These are phyloP conservation scores for Drosophila orosa DNA, from an alignment of 1,140 invertebrate genomes.

Conservation along the genomic window DNA sequence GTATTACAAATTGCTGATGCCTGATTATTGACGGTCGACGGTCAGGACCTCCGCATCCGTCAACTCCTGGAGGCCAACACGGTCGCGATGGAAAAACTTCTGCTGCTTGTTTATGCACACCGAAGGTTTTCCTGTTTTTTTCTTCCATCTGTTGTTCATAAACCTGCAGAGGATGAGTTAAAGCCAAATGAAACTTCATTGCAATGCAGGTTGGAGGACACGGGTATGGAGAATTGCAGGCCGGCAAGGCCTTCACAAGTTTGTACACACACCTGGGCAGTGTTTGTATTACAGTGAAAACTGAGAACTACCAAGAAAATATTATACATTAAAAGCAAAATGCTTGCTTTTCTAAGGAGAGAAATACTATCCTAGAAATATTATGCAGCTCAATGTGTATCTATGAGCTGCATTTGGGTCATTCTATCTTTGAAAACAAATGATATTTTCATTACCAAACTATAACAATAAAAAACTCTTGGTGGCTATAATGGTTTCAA, in stretches of 20 bases:
- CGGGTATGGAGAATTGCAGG: constrained; percentile 8
- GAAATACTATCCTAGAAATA: background rate
- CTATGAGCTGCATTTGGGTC: background rate
- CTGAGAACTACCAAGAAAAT: background rate
- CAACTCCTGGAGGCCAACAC: constrained; percentile 35
- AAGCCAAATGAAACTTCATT: constrained; percentile 3
- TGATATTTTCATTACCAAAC: background rate
- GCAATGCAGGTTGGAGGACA: constrained; percentile 22
- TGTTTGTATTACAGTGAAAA: constrained; percentile 4
- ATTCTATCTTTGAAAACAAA: background rate
- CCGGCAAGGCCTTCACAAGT: constrained; percentile 20
- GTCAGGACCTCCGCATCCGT: constrained; percentile 41
- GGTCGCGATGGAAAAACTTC: constrained; percentile 11
- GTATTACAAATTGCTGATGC: constrained; percentile 66
- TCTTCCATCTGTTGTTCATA: constrained; percentile 2
- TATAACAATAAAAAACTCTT: background rate
- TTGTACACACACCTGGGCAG: constrained; percentile 4
- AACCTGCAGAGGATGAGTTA: constrained; percentile 20
- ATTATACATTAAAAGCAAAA: background rate
- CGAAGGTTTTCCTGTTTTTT: constrained; percentile 25
- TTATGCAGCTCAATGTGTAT: background rate
- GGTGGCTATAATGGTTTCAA: background rate
- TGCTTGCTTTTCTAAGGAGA: background rate
- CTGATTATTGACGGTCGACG: constrained; percentile 45
- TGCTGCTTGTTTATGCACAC: constrained; percentile 40